A percentile compares a stretch with the other conserved stretches of the same genome.
Evolutionary conservation across 2,888 invertebrate species (phyloP).

Genomic region (Teleogryllus oceanicus): DNA sequence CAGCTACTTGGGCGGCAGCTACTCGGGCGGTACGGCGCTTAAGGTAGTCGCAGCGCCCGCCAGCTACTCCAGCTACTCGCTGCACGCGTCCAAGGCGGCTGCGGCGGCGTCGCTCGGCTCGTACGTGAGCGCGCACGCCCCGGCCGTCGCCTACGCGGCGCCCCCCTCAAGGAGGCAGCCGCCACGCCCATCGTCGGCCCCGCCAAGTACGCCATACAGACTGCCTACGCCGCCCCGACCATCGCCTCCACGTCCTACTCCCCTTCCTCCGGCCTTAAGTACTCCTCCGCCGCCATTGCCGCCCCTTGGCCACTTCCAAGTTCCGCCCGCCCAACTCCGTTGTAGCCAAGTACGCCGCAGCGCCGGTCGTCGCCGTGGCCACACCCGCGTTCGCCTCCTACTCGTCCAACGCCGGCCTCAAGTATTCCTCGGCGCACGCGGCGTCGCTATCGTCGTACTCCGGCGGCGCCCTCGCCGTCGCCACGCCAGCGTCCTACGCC

Average conservation of each 20-base stretch:
- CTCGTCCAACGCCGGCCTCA: neutral
- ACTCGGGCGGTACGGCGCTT: slow-evolving; percentile 5
- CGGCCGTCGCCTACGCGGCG: slow-evolving; percentile 45
- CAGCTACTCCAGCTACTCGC: neutral
- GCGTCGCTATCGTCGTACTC: neutral
- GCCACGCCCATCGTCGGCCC: slow-evolving; percentile 39
- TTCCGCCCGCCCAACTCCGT: too few relatives aligned
- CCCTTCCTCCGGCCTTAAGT: neutral
- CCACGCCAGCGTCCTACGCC: neutral
- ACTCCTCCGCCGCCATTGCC: neutral
- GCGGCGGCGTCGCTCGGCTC: slow-evolving; percentile 21
- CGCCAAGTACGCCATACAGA: slow-evolving; percentile 37
- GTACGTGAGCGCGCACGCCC: slow-evolving; percentile 42
- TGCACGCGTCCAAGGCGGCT: slow-evolving; percentile 30
- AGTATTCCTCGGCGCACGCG: neutral
- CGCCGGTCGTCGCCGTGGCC: neutral
- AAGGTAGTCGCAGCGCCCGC: neutral
- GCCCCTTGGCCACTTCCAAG: neutral
- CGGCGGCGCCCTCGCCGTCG: neutral
- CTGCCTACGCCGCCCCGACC: neutral
- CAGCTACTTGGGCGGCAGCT: slow-evolving; percentile 10
- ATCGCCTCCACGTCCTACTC: neutral
- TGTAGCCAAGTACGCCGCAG: slow-evolving; percentile 36
- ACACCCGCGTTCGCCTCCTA: neutral
- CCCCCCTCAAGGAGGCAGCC: slow-evolving; percentile 28